Conservation (phyloP, 2,113 vertebrate genomes). For the Lethenteron reissneri region DNA sequence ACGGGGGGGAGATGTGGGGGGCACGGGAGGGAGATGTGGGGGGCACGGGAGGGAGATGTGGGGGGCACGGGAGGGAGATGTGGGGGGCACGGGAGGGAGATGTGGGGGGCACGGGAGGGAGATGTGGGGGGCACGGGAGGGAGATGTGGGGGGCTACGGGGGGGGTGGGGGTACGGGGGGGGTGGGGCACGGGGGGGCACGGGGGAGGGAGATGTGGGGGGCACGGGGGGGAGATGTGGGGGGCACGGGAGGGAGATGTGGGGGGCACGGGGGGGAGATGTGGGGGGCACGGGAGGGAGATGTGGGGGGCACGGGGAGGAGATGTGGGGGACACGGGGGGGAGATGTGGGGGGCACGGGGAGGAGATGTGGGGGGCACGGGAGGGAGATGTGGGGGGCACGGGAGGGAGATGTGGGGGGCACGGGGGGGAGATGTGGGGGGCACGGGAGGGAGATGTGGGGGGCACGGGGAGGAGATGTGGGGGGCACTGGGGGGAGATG, state of each 20-base stretch:
- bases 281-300: background rate
- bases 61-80: background rate
- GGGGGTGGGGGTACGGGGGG: background rate
- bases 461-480: background rate
- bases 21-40: background rate
- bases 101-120: background rate
- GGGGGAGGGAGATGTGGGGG: background rate
- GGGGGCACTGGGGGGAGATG: background rate
- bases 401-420: background rate
- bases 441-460: background rate
- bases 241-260: background rate
- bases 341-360: background rate
- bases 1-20: background rate
- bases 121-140: background rate
- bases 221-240: background rate
- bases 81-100: background rate
- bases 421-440: background rate
- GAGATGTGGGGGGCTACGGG: background rate
- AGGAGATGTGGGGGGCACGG: background rate
- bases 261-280: background rate
- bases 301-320: conserved; percentile 2
- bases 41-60: background rate
- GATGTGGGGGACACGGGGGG: background rate
- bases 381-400: background rate
- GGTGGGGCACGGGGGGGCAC: background rate